Evolutionary conservation across 2,888 invertebrate species (phyloP).

Genomic region (Caenorhabditis virilis): DNA sequence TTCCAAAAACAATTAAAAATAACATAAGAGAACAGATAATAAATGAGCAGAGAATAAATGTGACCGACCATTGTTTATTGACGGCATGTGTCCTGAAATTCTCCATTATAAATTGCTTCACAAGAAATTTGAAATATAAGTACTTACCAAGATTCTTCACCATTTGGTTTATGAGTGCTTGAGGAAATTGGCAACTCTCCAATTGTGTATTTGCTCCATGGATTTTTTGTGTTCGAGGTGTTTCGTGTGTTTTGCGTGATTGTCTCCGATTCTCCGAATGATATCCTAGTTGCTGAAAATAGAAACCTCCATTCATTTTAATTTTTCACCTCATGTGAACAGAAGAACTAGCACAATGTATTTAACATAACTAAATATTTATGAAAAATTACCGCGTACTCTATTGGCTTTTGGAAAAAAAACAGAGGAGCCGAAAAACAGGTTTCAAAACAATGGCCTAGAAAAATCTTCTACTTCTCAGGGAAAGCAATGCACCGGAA

Average conservation of each 20-base stretch:
- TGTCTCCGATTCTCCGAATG: background rate
- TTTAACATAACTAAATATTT: background rate
- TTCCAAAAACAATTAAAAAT: constrained; percentile 38
- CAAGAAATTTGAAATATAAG: background rate
- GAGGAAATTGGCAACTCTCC: constrained; percentile 19
- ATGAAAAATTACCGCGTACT: too few relatives aligned
- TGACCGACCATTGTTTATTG: constrained; percentile 40
- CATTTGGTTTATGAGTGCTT: constrained; percentile 20
- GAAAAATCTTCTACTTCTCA: too few relatives aligned
- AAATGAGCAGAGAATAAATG: constrained; percentile 38
- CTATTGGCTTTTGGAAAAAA: background rate
- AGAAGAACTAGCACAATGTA: background rate
- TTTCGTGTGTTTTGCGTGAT: background rate
- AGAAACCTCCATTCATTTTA: background rate
- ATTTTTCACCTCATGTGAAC: background rate
- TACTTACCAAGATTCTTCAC: constrained; percentile 10
- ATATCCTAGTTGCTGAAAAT: background rate
- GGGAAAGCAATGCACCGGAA: too few relatives aligned
- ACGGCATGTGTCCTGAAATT: constrained; percentile 37
- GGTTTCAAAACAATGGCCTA: too few relatives aligned
- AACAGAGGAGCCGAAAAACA: too few relatives aligned
- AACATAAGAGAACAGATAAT: constrained; percentile 37
- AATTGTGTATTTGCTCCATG: constrained; percentile 26
- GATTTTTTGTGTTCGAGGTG: background rate
- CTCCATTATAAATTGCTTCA: background rate